phyloP scores from a whole-genome alignment of 2,888 invertebrate genomes.

The Atethmia centrago region DNA sequence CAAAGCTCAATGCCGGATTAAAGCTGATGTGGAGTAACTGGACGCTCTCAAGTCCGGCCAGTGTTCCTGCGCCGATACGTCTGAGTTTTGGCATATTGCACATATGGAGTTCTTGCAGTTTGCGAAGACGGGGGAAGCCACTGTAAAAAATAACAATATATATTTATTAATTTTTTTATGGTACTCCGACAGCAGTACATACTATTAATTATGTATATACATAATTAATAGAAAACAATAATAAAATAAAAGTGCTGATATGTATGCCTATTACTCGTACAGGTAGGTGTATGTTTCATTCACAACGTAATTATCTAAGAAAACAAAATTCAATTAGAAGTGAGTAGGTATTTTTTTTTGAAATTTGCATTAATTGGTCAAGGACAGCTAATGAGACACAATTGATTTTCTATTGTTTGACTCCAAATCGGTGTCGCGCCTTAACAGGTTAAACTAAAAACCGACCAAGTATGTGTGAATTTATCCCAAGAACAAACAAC shows the following conservation, averaged over 20 bases:
- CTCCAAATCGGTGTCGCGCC: no score
- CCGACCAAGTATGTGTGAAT: no score
- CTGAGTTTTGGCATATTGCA: conserved; percentile 92
- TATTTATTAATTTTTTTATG: not conserved
- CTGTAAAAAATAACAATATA: conserved; percentile 80
- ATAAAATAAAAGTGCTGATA: not conserved
- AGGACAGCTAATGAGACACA: no score
- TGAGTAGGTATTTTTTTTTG: no score
- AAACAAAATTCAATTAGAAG: no score
- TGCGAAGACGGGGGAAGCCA: conserved; percentile 92
- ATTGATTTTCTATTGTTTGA: no score
- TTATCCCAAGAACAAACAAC: no score
- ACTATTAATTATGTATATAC: not conserved
- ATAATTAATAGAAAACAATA: not conserved
- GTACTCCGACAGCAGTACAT: no score
- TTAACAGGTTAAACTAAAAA: no score
- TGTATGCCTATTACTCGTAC: not conserved
- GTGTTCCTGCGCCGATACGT: conserved; percentile 88
- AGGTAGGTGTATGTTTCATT: no score
- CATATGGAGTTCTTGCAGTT: conserved; percentile 92
- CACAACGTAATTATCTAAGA: not conserved
- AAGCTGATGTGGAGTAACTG: conserved; percentile 91
- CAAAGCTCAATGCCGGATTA: conserved; percentile 91
- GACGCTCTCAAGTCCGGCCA: conserved; percentile 85
- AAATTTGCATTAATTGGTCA: no score